phyloP scores from a whole-genome alignment of 2,888 invertebrate species.

The Drosophila meridiana region DNA sequence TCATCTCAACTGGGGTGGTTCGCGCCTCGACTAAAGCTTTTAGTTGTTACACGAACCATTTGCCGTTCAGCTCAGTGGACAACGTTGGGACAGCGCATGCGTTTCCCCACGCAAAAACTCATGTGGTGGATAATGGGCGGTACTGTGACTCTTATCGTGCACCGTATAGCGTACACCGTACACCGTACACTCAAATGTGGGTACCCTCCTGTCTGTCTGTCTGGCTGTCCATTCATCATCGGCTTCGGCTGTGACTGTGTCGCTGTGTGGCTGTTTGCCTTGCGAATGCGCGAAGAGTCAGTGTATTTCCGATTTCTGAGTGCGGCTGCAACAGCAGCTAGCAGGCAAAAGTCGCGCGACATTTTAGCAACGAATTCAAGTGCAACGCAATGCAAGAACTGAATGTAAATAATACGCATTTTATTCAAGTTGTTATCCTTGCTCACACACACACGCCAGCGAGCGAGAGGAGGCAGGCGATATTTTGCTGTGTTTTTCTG shows the following conservation, averaged over 20 bases:
- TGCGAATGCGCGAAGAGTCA: slow-evolving; percentile 51
- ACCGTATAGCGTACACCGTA: slow-evolving; percentile 41
- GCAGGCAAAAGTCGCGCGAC: slow-evolving; percentile 64
- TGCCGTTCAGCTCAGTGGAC: slow-evolving; percentile 3
- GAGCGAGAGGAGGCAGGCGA: slow-evolving; percentile 5
- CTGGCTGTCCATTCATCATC: slow-evolving; percentile 55
- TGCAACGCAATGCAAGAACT: slow-evolving; percentile 75
- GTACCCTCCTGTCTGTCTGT: slow-evolving; percentile 37
- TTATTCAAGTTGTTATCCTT: slow-evolving; percentile 27
- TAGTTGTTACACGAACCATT: background rate
- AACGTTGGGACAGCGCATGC: slow-evolving; percentile 52
- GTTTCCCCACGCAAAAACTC: slow-evolving; percentile 19
- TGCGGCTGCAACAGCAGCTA: slow-evolving; percentile 63
- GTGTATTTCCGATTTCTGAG: slow-evolving; percentile 66
- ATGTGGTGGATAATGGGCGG: slow-evolving; percentile 55
- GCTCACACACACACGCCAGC: slow-evolving; percentile 6
- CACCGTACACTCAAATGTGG: slow-evolving; percentile 31
- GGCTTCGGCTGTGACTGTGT: slow-evolving; percentile 46
- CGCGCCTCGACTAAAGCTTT: slow-evolving; percentile 27
- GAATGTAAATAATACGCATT: slow-evolving; percentile 66
- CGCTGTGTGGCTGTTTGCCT: slow-evolving; percentile 10
- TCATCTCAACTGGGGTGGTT: slow-evolving; percentile 13
- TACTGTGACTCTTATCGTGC: slow-evolving; percentile 54
- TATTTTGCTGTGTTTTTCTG: slow-evolving; percentile 23
- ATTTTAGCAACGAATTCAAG: slow-evolving; percentile 74